These are phyloP conservation scores for Clitarchus hookeri DNA, from an alignment of 2,888 invertebrate species.

Conservation along the genomic window DNA sequence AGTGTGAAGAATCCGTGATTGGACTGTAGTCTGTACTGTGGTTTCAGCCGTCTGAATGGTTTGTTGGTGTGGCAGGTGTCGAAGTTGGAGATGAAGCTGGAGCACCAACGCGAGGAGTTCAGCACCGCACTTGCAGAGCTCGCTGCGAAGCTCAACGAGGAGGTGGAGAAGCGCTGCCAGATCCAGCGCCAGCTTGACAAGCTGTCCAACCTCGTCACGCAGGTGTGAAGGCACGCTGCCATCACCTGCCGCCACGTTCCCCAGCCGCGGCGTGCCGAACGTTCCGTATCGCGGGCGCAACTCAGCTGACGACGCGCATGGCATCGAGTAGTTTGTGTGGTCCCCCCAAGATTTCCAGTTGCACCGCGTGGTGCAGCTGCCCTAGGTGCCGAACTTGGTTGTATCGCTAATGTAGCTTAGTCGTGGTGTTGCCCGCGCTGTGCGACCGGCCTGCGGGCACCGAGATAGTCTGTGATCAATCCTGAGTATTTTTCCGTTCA, in stretches of 20 bases:
- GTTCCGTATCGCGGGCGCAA: neutral
- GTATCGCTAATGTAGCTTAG: neutral
- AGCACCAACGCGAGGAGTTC: slow-evolving; percentile 63
- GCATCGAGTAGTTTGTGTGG: neutral
- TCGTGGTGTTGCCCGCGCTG: neutral
- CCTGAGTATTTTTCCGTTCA: too few species aligned
- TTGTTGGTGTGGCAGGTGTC: slow-evolving; percentile 55
- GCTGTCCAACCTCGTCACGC: slow-evolving; percentile 71
- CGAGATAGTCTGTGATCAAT: neutral
- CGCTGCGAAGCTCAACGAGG: slow-evolving; percentile 63
- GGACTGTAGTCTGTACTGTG: neutral
- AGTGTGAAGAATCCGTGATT: too few species aligned
- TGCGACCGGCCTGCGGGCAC: neutral
- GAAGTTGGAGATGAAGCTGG: slow-evolving; percentile 53
- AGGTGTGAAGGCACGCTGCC: slow-evolving; percentile 58
- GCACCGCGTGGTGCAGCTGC: neutral
- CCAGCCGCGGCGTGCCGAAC: neutral
- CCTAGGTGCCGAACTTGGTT: neutral
- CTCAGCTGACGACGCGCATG: neutral
- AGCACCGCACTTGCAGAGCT: slow-evolving; percentile 68
- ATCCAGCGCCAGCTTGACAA: slow-evolving; percentile 71
- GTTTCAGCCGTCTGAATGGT: neutral
- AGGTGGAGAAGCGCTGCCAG: slow-evolving; percentile 66
- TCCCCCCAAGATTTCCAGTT: neutral
- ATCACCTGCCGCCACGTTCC: neutral